These are phyloP conservation scores for Lacerta agilis DNA, from an alignment of 2,797 vertebrate genomes.

Conservation along the genomic window DNA sequence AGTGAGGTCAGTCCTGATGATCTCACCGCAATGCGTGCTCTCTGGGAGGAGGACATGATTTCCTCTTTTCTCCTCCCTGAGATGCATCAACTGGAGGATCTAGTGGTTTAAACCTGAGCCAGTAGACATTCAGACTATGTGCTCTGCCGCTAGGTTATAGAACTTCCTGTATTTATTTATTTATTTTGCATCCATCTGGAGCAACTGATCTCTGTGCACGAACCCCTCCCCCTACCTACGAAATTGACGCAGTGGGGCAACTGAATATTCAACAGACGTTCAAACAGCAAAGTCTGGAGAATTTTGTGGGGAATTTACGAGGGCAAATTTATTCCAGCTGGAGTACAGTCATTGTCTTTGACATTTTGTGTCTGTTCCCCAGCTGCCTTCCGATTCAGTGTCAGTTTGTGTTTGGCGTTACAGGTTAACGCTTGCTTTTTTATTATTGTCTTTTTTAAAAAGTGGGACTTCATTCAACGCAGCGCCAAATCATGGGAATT, in stretches of 20 bases:
- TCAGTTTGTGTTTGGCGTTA: slow-evolving; percentile 11
- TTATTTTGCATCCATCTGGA: background rate
- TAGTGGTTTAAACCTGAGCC: too few species aligned
- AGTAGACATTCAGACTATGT: too few species aligned
- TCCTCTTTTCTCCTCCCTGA: background rate
- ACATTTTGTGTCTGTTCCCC: background rate
- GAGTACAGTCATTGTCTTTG: background rate
- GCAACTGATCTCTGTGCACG: background rate
- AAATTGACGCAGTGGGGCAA: background rate
- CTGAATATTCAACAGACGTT: background rate
- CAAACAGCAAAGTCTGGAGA: background rate
- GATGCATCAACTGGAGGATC: too few species aligned
- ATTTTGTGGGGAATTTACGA: background rate
- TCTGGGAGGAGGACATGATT: background rate
- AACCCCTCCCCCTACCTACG: too few species aligned
- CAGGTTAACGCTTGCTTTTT: slow-evolving; percentile 9
- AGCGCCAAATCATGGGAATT: slow-evolving; percentile 30
- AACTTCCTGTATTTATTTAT: too few species aligned
- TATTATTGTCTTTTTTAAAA: background rate
- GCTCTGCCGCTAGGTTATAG: too few species aligned
- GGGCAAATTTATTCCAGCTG: slow-evolving; percentile 5
- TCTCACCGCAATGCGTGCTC: too few species aligned
- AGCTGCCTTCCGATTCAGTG: background rate
- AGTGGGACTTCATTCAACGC: slow-evolving; percentile 28
- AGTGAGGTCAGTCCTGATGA: too few species aligned